Base-by-base conservation (phyloP, 1,140 invertebrate species). In the Macrocentrus cingulum region DNA sequence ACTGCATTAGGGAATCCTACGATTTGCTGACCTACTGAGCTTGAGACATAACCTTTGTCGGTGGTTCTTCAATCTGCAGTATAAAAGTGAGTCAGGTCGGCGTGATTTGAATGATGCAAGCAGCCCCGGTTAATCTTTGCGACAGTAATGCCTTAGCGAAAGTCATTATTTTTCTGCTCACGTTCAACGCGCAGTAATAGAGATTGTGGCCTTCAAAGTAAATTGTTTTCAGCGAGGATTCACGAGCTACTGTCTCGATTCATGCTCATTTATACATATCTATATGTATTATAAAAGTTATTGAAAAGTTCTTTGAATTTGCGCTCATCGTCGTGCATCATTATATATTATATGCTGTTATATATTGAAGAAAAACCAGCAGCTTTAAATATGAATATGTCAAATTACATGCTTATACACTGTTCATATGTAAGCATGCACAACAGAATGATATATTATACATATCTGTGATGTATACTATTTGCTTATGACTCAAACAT, bases 141-240 rank as follows among this genome's bases (percentile, higher is more conserved):
- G 60, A 61, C 59, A 60, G 36, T 9, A 39, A 44, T 42, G 56
- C 42, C 48, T 57, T 60, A 74, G 74, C 72, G 76, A 77, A 77
- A 79, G 76, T 78, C 75, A 77, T 80, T 76, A 77, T 75, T 70
- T 67, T 53, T 48, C 69, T 54, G 57, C 64, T 67, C 71, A 72
- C 72, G 74, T 75, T 73, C 68, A 44, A 48, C 34, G 39, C 25
- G 53, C 39, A 60, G 65, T 80, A 78, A 80, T 80, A 66, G 75
- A 74, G 68, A 76, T 73, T 77, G 74, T 66, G 76, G 76, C 77
- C 76, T 80, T 80, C 76, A 75, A 78, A 77, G 70, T 79, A 80
- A 80, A 79, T 79, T 80, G 74, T 80, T 71, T 77, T 74, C 70
- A 73, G 63, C 56, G 59, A 68, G 63, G 65, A 67, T 66, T 63